These are phyloP conservation scores for Glaucidium brasilianum DNA, from an alignment of 2,113 vertebrate species.

Conservation along the genomic window DNA sequence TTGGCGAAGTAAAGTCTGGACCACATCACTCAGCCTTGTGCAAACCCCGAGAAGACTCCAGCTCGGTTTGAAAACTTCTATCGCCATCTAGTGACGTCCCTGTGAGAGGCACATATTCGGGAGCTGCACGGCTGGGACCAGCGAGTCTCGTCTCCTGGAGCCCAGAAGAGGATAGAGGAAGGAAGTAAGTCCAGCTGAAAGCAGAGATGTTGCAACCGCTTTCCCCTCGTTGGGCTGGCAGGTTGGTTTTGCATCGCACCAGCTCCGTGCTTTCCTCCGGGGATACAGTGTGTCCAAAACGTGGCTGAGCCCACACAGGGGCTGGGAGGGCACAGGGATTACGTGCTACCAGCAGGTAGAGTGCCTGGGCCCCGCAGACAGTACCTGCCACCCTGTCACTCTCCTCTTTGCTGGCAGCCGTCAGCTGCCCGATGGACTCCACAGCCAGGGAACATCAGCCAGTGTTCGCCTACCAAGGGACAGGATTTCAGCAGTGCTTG, in stretches of 20 bases:
- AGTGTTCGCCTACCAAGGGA: no score
- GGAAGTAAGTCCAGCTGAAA: neutral
- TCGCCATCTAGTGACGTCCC: conserved; percentile 34
- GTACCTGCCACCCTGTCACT: neutral
- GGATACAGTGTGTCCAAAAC: accelerated
- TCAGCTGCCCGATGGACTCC: neutral
- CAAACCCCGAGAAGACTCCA: accelerated
- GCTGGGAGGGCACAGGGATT: no score
- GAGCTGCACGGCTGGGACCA: accelerated
- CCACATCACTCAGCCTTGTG: neutral
- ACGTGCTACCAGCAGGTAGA: accelerated
- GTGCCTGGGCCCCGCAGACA: neutral
- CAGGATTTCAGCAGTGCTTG: neutral
- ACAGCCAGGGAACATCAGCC: neutral
- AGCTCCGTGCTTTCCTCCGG: neutral
- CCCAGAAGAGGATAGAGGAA: neutral
- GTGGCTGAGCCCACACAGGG: neutral
- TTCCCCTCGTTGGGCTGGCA: neutral
- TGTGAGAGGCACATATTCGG: accelerated
- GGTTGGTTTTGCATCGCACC: neutral
- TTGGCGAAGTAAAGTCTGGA: neutral
- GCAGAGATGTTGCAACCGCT: neutral
- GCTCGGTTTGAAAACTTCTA: neutral
- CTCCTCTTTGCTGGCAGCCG: neutral
- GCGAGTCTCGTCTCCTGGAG: accelerated